Base-by-base conservation (phyloP, 1,140 invertebrate genomes). In the Contarinia nasturtii region DNA sequence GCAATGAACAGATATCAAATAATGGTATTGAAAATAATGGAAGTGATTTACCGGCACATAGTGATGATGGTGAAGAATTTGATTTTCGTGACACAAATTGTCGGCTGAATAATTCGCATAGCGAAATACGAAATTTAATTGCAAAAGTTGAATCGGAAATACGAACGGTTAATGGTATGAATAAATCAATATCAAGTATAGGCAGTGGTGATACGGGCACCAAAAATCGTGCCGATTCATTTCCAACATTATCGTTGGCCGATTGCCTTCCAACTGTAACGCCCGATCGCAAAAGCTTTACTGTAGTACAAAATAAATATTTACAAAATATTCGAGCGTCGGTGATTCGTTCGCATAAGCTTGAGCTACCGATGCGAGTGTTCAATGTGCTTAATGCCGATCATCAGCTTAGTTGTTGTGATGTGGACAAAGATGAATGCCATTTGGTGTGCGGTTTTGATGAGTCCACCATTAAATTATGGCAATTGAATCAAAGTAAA, bases 371-470 rank as follows among this genome's bases (percentile, higher is more conserved):
- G 22, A 41, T 49, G 18, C 36, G 49, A 27, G 36, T 50, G 11
- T 49, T 48, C 2, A 60, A 50, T 36, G 53, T 65, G 15, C 51
- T 51, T 38, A 58, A 63, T 34, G 51, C 53, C 52, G 37, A 33
- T 38, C 43, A 19, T 63, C 34, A 56, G 53, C 2, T 27, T 10
- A 27, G 27, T 27, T 51, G 58, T 1, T 53, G 56, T 14, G 51
- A 55, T 21, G 7, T 63, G 20, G 59, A 62, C 48, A 34, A 46
- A 40, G 49, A 49, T 21, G 56, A 61, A 51, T 64, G 60, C 21
- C 60, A 64, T 51, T 38, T 64, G 44, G 45, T 58, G 11, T 59
- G 59, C 1, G 61, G 62, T 1, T 64, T 60, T 38, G 54, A 61
- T 33, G 58, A 56, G 47, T 62, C 62, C 1, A 40, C 56, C 10